Evolutionary conservation across 2,113 vertebrate genomes (phyloP).

Genomic region (Toxostoma redivivum): DNA sequence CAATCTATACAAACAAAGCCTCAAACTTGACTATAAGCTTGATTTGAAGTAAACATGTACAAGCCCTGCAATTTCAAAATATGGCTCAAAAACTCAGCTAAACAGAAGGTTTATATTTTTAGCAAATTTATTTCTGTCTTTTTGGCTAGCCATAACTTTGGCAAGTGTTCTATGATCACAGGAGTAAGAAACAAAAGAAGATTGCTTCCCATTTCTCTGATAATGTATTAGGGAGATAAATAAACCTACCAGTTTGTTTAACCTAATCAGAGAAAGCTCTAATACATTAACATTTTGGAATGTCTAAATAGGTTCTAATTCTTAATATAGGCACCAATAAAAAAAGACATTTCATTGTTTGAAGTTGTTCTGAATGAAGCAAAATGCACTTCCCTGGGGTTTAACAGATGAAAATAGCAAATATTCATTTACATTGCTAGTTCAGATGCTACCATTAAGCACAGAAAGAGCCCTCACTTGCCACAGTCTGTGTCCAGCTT

Average conservation of each 20-base stretch:
- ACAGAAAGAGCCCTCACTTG: constrained; percentile 21
- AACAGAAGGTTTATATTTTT: constrained; percentile 80
- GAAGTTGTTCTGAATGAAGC: constrained; percentile 58
- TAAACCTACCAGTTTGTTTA: constrained; percentile 55
- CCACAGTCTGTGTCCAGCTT: constrained; percentile 14
- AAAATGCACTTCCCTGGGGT: constrained; percentile 56
- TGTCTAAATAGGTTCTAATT: constrained; percentile 52
- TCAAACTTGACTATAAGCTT: constrained; percentile 77
- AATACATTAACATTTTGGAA: constrained; percentile 44
- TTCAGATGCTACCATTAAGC: constrained; percentile 45
- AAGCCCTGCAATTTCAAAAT: constrained; percentile 70
- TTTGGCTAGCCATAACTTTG: constrained; percentile 79
- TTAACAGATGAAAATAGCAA: constrained; percentile 64
- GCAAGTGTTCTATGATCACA: constrained; percentile 73
- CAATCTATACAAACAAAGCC: constrained; percentile 79
- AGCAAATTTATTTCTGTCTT: constrained; percentile 76
- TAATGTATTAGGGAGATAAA: constrained; percentile 67
- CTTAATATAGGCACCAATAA: constrained; percentile 55
- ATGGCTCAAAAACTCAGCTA: constrained; percentile 73
- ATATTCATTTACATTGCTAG: constrained; percentile 52
- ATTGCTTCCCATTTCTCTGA: constrained; percentile 66
- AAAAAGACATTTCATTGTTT: constrained; percentile 49
- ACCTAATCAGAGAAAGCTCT: constrained; percentile 45
- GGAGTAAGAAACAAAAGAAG: constrained; percentile 78
- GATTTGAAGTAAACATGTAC: constrained; percentile 74